Conservation (phyloP, 2,888 invertebrate species). For the Ommatoiulus sabulosus region DNA sequence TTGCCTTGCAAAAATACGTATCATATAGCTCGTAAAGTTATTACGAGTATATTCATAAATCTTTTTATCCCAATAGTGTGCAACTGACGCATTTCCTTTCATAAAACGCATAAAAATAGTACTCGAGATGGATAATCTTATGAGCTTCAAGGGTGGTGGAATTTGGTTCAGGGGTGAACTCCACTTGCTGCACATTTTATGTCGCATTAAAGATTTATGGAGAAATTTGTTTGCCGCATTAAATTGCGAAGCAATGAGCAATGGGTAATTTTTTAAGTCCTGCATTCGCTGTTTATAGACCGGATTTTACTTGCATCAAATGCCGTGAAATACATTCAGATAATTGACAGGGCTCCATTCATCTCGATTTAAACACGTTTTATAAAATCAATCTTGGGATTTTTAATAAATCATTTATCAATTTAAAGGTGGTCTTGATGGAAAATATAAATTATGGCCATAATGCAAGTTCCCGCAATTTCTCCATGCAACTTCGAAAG, state of each 20-base stretch:
- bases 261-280: not conserved
- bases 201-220: slow-evolving; percentile 43
- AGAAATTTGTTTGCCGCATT: slow-evolving; percentile 7
- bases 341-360: not conserved
- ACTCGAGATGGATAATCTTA: not conserved
- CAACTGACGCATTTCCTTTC: slow-evolving; percentile 17
- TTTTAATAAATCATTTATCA: not conserved
- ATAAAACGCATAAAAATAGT: slow-evolving; percentile 17
- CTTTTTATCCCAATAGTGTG: slow-evolving; percentile 29
- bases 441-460: no score
- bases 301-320: not conserved
- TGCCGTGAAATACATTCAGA: not conserved
- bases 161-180: slow-evolving; percentile 9
- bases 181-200: not conserved
- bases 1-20: slow-evolving; percentile 3
- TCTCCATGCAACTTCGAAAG: no score
- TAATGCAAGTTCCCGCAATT: no score
- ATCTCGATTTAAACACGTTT: not conserved
- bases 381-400: not conserved
- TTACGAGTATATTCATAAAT: slow-evolving; percentile 21
- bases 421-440: not conserved
- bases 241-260: slow-evolving; percentile 1
- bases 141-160: slow-evolving; percentile 23
- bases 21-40: slow-evolving; percentile 17
- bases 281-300: not conserved